A percentile compares a stretch with the other conserved stretches of the same genome.
Conservation (phyloP, 2,797 vertebrate species). For the Vultur gryphus region DNA sequence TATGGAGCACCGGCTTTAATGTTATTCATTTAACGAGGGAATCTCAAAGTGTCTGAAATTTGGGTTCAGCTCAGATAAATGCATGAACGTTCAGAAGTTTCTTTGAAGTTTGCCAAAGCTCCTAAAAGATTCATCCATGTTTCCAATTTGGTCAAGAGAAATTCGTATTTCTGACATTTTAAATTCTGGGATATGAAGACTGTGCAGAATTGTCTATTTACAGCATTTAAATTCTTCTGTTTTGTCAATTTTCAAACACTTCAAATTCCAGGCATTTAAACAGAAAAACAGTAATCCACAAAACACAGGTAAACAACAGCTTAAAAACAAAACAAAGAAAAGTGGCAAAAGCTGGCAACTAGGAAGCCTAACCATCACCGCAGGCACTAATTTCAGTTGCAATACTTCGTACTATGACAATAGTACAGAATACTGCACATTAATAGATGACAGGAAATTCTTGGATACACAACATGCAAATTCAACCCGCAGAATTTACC, state of each 20-base stretch:
- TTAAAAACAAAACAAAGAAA: background rate
- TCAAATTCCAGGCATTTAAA: background rate
- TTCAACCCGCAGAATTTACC: background rate
- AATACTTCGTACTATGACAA: background rate
- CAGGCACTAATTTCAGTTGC: background rate
- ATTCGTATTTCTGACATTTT: background rate
- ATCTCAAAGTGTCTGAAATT: background rate
- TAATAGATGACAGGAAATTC: background rate
- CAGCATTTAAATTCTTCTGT: background rate
- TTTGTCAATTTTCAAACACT: background rate
- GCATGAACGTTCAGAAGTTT: background rate
- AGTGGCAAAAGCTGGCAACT: background rate
- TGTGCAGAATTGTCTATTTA: background rate
- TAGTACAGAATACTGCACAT: background rate
- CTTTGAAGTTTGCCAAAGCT: background rate
- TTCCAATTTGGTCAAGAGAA: background rate
- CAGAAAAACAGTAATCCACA: background rate
- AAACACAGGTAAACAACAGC: background rate
- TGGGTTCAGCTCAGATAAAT: background rate
- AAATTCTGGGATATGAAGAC: background rate
- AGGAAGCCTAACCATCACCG: background rate
- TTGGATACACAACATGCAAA: background rate
- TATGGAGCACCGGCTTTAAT: background rate
- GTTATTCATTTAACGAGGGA: background rate
- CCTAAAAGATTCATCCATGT: background rate